These are phyloP conservation scores for Furcifer pardalis DNA, from an alignment of 2,797 vertebrate genomes.

Conservation along the genomic window DNA sequence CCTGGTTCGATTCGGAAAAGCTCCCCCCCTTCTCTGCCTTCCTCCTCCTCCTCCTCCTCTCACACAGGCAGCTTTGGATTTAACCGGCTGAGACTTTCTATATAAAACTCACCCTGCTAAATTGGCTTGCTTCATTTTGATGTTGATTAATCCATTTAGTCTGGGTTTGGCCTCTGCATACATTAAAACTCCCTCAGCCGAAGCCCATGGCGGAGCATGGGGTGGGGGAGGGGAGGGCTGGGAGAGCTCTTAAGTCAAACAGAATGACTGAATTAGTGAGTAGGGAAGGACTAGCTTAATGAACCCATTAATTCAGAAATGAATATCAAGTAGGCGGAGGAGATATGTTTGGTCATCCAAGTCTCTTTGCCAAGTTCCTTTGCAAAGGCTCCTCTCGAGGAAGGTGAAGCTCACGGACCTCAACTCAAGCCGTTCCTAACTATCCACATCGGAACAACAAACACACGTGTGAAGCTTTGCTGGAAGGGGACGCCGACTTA, in stretches of 20 bases:
- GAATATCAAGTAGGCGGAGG: neutral
- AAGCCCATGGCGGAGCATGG: neutral
- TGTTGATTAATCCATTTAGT: neutral
- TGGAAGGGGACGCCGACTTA: no score
- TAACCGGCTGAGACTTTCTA: neutral
- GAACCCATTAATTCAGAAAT: slow-evolving; percentile 6
- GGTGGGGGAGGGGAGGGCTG: no score
- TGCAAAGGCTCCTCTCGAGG: no score
- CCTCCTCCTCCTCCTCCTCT: no score
- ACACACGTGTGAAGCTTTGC: no score
- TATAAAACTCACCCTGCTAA: neutral
- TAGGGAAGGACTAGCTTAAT: neutral
- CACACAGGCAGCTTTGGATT: neutral
- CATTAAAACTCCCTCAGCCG: neutral
- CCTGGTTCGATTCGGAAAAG: no score
- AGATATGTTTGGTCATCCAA: neutral
- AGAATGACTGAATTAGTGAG: neutral
- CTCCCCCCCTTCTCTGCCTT: no score
- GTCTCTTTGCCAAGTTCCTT: neutral
- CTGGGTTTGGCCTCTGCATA: slow-evolving; percentile 1
- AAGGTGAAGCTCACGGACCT: no score
- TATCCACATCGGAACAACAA: no score
- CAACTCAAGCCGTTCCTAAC: no score
- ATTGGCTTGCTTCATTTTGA: neutral
- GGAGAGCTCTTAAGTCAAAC: neutral